Evolutionary conservation across 2,888 invertebrate genomes (phyloP).

Genomic region (Tipula lateralis): DNA sequence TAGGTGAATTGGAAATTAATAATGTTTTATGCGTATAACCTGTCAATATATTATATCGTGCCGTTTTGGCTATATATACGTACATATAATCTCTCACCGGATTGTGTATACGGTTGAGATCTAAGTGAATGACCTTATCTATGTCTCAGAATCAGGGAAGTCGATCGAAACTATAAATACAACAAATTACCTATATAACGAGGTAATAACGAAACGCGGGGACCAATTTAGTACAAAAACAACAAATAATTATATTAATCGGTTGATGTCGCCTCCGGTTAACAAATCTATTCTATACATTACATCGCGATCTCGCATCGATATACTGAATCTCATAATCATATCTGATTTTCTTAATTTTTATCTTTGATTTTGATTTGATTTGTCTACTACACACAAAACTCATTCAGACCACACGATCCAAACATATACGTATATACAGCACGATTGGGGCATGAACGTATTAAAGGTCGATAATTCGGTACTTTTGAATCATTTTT

Average conservation of each 20-base stretch:
- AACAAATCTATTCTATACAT: background rate
- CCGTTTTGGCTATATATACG: background rate
- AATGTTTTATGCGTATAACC: background rate
- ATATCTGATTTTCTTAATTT: background rate
- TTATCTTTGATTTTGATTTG: slow-evolving; percentile 24
- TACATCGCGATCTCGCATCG: background rate
- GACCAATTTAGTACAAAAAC: too few relatives aligned
- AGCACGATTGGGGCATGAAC: background rate
- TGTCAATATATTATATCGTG: background rate
- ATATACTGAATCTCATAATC: background rate
- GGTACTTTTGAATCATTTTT: background rate
- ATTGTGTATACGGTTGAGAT: background rate
- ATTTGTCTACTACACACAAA: background rate
- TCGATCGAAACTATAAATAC: background rate
- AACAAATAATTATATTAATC: background rate
- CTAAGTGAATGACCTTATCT: background rate
- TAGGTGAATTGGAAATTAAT: slow-evolving; percentile 24
- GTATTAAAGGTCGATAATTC: slow-evolving; percentile 13
- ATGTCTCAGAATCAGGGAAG: background rate
- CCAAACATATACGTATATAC: background rate
- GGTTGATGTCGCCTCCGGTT: slow-evolving; percentile 19
- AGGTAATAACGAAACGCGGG: background rate
- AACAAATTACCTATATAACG: background rate
- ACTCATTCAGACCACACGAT: background rate
- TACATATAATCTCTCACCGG: too few relatives aligned